Conservation (phyloP, 2,888 invertebrate species). For the Hofmannophila pseudospretella region DNA sequence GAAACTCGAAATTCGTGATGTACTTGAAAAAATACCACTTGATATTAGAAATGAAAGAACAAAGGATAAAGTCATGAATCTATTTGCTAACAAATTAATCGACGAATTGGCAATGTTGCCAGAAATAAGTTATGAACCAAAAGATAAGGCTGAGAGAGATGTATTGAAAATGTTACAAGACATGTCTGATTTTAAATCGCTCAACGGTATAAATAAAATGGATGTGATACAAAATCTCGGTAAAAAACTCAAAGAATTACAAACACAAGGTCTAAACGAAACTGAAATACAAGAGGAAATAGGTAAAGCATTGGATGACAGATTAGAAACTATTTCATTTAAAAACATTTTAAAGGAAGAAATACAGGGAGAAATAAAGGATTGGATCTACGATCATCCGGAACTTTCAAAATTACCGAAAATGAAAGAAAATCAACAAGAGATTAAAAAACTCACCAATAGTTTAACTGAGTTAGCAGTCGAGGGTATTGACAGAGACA, state of each 20-base stretch:
- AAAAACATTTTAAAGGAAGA: constrained; percentile 1
- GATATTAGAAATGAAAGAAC: constrained; percentile 9
- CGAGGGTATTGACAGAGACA: neutral
- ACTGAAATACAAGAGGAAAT: constrained; percentile 4
- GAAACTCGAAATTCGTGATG: constrained; percentile 20
- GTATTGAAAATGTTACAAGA: neutral
- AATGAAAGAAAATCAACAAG: constrained; percentile 7
- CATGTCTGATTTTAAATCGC: neutral
- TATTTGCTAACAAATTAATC: constrained; percentile 19
- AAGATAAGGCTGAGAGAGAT: neutral
- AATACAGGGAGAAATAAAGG: constrained; percentile 13
- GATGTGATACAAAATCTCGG: neutral
- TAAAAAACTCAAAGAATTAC: neutral
- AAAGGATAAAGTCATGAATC: constrained; percentile 8
- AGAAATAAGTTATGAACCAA: neutral
- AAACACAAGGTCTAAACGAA: constrained; percentile 11
- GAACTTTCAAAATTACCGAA: constrained; percentile 4
- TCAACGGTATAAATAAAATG: neutral
- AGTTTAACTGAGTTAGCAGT: neutral
- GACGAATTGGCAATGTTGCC: constrained; percentile 10
- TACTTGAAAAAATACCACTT: constrained; percentile 21
- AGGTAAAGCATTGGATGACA: constrained; percentile 1
- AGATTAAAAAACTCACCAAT: constrained; percentile 11
- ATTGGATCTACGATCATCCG: constrained; percentile 16
- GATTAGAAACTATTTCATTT: neutral